Evolutionary conservation across 2,888 invertebrate species (phyloP).

Genomic region (Thyatira batis): DNA sequence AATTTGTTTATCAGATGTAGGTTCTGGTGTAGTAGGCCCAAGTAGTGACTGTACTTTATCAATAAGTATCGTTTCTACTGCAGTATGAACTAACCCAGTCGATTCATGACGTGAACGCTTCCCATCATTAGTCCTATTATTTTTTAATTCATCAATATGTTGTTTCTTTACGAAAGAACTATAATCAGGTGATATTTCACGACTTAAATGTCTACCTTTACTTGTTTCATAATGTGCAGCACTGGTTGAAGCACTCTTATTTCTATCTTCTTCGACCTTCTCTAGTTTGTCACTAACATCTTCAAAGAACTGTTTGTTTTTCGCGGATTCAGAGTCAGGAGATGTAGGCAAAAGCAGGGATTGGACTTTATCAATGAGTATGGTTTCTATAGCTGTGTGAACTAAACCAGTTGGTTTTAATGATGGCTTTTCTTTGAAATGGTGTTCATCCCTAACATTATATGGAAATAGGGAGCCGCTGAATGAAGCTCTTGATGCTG

Average conservation of each 20-base stretch:
- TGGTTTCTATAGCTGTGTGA: slow-evolving; percentile 81
- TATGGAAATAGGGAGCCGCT: slow-evolving; percentile 55
- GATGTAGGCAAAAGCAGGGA: slow-evolving; percentile 66
- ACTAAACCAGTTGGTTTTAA: slow-evolving; percentile 68
- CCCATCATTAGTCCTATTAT: background rate
- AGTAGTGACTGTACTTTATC: slow-evolving; percentile 67
- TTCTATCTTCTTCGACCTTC: slow-evolving; percentile 56
- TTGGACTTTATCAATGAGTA: slow-evolving; percentile 80
- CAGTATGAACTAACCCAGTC: slow-evolving; percentile 64
- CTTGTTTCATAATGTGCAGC: background rate
- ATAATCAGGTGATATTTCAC: slow-evolving; percentile 6
- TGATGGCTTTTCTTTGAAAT: slow-evolving; percentile 50
- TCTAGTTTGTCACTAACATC: slow-evolving; percentile 67
- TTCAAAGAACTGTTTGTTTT: slow-evolving; percentile 63
- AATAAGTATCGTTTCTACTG: slow-evolving; percentile 76
- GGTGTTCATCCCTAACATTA: slow-evolving; percentile 46
- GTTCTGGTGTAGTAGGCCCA: slow-evolving; percentile 16
- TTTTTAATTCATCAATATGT: slow-evolving; percentile 5
- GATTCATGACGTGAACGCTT: slow-evolving; percentile 17
- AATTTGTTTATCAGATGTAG: slow-evolving; percentile 10
- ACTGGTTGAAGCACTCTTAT: slow-evolving; percentile 16
- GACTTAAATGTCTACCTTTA: slow-evolving; percentile 9
- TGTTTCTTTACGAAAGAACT: slow-evolving; percentile 1
- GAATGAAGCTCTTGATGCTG: slow-evolving; percentile 65
- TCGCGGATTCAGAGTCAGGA: slow-evolving; percentile 48